These are phyloP conservation scores for Perdita meconis DNA, from an alignment of 2,888 invertebrate species.

Conservation along the genomic window DNA sequence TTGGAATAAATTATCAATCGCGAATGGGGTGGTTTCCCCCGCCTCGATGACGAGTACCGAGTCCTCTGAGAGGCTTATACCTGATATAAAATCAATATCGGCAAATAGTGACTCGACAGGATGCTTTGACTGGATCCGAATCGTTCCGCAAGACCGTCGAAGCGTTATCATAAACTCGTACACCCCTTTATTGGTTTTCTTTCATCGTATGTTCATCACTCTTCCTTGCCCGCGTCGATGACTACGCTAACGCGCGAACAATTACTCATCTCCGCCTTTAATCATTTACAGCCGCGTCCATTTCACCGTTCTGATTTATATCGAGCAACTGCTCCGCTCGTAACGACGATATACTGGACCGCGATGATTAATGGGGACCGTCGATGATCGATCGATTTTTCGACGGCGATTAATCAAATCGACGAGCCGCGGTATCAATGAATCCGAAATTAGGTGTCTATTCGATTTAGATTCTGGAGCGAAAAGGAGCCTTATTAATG, in stretches of 20 bases:
- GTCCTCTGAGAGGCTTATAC: too few species aligned
- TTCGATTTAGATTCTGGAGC: not conserved
- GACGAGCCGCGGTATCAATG: not conserved
- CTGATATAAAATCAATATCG: not conserved
- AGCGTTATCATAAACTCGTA: not conserved
- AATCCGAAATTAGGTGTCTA: not conserved
- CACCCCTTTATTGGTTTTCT: not conserved
- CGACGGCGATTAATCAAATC: conserved; percentile 14
- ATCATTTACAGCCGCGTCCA: not conserved
- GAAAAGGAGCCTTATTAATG: not conserved
- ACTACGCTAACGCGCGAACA: not conserved
- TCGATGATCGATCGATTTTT: conserved; percentile 14
- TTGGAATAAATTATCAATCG: too few species aligned
- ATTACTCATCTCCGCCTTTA: not conserved
- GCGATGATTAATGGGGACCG: conserved; percentile 18
- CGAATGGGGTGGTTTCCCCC: too few species aligned
- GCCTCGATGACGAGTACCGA: too few species aligned
- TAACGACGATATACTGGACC: conserved; percentile 3
- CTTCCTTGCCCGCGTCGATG: too few species aligned
- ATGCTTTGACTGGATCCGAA: too few species aligned
- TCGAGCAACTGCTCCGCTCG: not conserved
- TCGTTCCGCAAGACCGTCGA: too few species aligned
- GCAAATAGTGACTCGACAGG: not conserved
- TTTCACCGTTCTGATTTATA: not conserved
- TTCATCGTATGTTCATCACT: not conserved